Conservation (phyloP, 2,797 vertebrate species). For the Hybognathus amarus region DNA sequence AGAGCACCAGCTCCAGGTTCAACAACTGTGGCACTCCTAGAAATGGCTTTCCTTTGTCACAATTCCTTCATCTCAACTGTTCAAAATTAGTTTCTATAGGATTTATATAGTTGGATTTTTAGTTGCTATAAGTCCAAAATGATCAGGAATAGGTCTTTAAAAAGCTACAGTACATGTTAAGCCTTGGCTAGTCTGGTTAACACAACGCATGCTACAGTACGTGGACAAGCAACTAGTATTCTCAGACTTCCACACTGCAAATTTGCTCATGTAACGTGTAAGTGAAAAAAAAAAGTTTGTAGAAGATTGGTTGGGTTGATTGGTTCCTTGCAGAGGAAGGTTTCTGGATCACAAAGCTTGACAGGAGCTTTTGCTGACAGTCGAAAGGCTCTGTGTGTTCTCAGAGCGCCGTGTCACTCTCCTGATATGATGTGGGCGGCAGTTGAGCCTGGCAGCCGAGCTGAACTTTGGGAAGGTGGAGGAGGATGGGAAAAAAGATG, state of each 20-base stretch:
- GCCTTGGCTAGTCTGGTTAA: neutral
- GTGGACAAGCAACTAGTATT: neutral
- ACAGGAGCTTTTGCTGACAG: slow-evolving; percentile 51
- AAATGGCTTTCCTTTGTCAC: neutral
- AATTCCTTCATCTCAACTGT: neutral
- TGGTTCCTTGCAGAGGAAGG: slow-evolving; percentile 2
- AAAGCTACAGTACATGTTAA: neutral
- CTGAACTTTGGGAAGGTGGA: slow-evolving; percentile 53
- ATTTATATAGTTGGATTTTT: neutral
- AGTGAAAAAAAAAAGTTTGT: slow-evolving; percentile 1
- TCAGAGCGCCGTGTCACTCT: slow-evolving; percentile 10
- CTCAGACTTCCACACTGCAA: neutral
- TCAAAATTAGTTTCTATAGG: neutral
- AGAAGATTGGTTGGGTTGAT: neutral
- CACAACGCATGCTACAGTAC: neutral
- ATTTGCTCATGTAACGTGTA: neutral
- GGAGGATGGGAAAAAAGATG: slow-evolving; percentile 25
- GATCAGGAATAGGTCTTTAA: neutral
- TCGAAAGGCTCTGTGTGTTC: slow-evolving; percentile 29
- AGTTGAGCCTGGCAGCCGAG: slow-evolving; percentile 30
- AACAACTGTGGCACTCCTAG: slow-evolving; percentile 9
- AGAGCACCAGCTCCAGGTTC: neutral
- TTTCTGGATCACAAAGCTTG: slow-evolving; percentile 45
- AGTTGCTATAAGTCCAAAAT: neutral
- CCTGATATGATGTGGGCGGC: slow-evolving; percentile 35